These are phyloP conservation scores for Elaphurus davidianus DNA, from an alignment of 2,113 vertebrate genomes.

Conservation along the genomic window DNA sequence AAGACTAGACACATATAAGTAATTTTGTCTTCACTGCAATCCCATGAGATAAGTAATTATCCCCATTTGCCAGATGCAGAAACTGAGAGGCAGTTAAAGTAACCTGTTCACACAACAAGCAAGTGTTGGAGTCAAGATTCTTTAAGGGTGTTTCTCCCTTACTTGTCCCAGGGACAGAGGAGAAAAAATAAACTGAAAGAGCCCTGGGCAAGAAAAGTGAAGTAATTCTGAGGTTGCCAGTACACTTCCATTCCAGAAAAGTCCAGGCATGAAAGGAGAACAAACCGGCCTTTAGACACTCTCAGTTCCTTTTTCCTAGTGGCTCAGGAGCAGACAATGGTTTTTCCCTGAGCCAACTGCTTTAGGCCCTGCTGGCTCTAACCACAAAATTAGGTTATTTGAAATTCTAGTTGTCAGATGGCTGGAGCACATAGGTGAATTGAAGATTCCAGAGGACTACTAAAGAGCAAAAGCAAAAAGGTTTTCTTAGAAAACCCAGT, in stretches of 20 bases:
- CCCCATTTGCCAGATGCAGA: not conserved
- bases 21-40: not conserved
- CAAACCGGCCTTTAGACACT: not conserved
- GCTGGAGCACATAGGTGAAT: not conserved
- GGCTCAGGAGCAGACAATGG: not conserved
- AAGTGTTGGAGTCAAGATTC: not conserved
- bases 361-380: not conserved
- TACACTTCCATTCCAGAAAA: conserved; percentile 27
- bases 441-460: not conserved
- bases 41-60: not conserved
- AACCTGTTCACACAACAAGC: not conserved
- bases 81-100: not conserved
- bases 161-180: not conserved
- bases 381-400: not conserved
- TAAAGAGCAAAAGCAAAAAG: not conserved
- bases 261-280: conserved; percentile 27
- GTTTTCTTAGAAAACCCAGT: not conserved
- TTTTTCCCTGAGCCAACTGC: conserved; percentile 9
- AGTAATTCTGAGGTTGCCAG: not conserved
- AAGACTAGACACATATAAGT: not conserved
- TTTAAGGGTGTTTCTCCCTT: not conserved
- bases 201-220: not conserved
- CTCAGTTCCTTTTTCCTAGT: not conserved
- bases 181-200: not conserved
- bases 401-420: conserved; percentile 23